These are phyloP conservation scores for Epistrophe grossulariae DNA, from an alignment of 2,888 invertebrate species.

Conservation along the genomic window DNA sequence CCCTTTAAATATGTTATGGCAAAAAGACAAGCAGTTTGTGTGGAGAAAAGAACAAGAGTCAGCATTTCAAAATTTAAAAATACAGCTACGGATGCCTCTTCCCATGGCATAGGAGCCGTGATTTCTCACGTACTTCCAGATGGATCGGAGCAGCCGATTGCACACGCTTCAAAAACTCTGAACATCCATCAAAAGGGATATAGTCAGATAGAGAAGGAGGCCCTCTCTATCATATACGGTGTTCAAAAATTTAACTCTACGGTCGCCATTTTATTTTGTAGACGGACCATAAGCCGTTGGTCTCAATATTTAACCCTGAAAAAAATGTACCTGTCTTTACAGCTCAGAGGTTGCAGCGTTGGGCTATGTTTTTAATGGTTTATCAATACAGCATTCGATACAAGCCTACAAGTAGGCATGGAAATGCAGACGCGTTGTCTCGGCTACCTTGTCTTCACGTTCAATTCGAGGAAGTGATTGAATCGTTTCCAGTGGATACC, in stretches of 20 bases:
- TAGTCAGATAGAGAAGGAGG: slow-evolving; percentile 53
- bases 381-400: neutral
- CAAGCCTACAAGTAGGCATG: slow-evolving; percentile 11
- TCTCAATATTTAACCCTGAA: neutral
- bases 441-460: too few species aligned
- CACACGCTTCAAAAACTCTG: slow-evolving; percentile 43
- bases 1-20: too few species aligned
- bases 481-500: too few species aligned
- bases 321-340: slow-evolving; percentile 15
- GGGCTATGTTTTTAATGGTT: slow-evolving; percentile 11
- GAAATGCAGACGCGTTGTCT: neutral
- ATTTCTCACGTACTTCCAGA: slow-evolving; percentile 20
- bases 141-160: slow-evolving; percentile 16
- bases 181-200: slow-evolving; percentile 39
- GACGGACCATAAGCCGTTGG: slow-evolving; percentile 44
- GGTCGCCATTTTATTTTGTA: slow-evolving; percentile 43
- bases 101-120: slow-evolving; percentile 77
- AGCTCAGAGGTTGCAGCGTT: slow-evolving; percentile 2
- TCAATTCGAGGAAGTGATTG: too few species aligned
- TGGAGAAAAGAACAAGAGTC: too few species aligned
- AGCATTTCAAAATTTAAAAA: too few species aligned
- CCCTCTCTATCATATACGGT: slow-evolving; percentile 52
- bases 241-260: slow-evolving; percentile 33
- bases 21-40: too few species aligned
- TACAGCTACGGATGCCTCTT: slow-evolving; percentile 82